Conservation (phyloP, 2,888 invertebrate species). For the Zele albiditarsus region DNA sequence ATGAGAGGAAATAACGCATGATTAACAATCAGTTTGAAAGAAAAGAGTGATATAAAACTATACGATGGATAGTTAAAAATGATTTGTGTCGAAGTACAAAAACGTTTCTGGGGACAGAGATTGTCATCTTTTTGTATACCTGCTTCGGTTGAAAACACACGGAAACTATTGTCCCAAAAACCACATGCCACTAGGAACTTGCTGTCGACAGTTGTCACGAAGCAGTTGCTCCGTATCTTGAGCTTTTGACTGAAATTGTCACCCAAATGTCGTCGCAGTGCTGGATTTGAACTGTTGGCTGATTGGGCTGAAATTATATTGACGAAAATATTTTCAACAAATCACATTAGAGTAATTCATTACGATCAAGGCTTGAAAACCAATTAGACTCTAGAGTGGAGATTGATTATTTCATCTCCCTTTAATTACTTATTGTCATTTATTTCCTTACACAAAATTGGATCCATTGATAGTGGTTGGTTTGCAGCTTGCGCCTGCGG, state of each 20-base stretch:
- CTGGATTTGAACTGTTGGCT: constrained; percentile 82
- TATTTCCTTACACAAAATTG: constrained; percentile 87
- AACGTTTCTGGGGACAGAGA: not conserved
- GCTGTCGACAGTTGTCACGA: constrained; percentile 98
- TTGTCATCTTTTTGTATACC: constrained; percentile 75
- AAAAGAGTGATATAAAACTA: not conserved
- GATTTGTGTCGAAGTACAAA: not conserved
- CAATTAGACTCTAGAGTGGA: too few species aligned
- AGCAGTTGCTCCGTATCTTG: constrained; percentile 94
- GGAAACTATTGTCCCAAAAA: constrained; percentile 99
- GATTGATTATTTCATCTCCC: not conserved
- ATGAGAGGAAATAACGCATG: not conserved
- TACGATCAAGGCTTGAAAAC: too few species aligned
- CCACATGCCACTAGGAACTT: constrained; percentile 97
- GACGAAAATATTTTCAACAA: not conserved
- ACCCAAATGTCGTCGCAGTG: constrained; percentile 90
- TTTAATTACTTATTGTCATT: too few species aligned
- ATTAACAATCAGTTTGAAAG: not conserved
- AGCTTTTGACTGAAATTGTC: constrained; percentile 99
- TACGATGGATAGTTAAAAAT: too few species aligned
- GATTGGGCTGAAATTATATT: constrained; percentile 78
- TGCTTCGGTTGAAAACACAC: constrained; percentile 97
- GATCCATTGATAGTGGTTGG: constrained; percentile 95
- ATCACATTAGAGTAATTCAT: too few species aligned
- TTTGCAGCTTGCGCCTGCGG: constrained; percentile 84